A percentile compares a stretch with the other conserved stretches of the same genome.
These are phyloP conservation scores for Porites divaricata DNA, from an alignment of 92 coral and sea anemone genomes.

Conservation along the genomic window DNA sequence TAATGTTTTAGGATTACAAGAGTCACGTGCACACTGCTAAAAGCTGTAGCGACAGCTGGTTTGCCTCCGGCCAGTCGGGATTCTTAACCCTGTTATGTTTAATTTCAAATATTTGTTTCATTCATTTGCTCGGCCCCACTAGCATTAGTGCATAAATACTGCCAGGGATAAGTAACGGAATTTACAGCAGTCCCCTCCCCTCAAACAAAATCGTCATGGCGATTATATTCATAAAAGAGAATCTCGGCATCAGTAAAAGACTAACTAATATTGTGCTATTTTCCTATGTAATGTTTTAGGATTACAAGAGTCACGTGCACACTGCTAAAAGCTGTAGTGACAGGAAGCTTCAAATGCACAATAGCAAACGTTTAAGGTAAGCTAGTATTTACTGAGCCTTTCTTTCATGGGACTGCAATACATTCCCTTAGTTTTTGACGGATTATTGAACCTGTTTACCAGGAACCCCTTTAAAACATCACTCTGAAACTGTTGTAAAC, in stretches of 20 bases:
- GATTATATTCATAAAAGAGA: neutral
- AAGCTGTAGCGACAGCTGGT: neutral
- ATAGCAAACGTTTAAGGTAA: conserved; percentile 29
- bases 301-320: neutral
- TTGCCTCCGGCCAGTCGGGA: too few species aligned
- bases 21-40: conserved; percentile 4
- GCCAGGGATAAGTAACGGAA: too few species aligned
- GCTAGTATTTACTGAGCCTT: neutral
- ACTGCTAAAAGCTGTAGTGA: conserved; percentile 7
- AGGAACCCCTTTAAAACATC: too few species aligned
- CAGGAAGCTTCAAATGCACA: neutral
- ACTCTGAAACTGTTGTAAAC: too few species aligned
- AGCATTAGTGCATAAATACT: too few species aligned
- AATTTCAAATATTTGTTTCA: too few species aligned
- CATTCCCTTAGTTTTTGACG: too few species aligned
- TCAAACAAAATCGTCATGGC: neutral
- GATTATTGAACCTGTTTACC: too few species aligned
- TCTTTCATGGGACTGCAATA: neutral
- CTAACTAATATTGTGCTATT: neutral
- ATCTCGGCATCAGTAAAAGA: too few species aligned
- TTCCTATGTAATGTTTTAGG: neutral
- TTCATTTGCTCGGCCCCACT: too few species aligned
- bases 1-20: conserved; percentile 11
- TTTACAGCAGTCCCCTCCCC: too few species aligned
- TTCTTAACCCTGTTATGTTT: too few species aligned